phyloP scores from a whole-genome alignment of 2,888 invertebrate genomes.

The Tetragonula carbonaria region DNA sequence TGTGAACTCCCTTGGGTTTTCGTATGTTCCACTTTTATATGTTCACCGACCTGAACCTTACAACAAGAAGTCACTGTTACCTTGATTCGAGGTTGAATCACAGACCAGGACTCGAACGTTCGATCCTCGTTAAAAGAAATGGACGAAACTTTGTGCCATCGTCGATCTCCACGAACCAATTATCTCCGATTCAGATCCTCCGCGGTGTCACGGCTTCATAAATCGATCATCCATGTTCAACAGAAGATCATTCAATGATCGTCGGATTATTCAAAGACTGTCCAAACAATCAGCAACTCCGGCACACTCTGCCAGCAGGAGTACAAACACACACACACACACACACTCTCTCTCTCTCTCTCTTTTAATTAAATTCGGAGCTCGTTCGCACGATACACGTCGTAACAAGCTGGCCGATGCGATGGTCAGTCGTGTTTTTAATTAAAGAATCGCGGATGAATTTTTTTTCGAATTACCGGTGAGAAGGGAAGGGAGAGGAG shows the following conservation, averaged over 20 bases:
- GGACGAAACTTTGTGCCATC: too few species aligned
- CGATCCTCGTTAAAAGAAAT: too few species aligned
- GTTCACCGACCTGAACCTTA: too few species aligned
- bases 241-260: not conserved
- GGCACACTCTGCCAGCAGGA: not conserved
- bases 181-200: too few species aligned
- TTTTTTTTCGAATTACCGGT: constrained; percentile 27
- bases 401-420: not conserved
- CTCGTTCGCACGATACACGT: constrained; percentile 6
- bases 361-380: constrained; percentile 13
- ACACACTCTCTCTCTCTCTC: too few species aligned
- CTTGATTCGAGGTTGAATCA: too few species aligned
- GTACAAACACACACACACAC: not conserved
- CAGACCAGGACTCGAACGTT: too few species aligned
- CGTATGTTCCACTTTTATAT: not conserved
- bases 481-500: not conserved
- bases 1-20: not conserved
- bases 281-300: not conserved
- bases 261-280: not conserved
- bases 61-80: too few species aligned
- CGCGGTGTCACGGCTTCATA: too few species aligned
- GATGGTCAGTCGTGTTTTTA: constrained; percentile 33
- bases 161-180: too few species aligned
- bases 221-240: not conserved
- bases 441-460: constrained; percentile 32